Evolutionary conservation across 2,797 vertebrate species (phyloP).

Genomic region (Carduelis carduelis): DNA sequence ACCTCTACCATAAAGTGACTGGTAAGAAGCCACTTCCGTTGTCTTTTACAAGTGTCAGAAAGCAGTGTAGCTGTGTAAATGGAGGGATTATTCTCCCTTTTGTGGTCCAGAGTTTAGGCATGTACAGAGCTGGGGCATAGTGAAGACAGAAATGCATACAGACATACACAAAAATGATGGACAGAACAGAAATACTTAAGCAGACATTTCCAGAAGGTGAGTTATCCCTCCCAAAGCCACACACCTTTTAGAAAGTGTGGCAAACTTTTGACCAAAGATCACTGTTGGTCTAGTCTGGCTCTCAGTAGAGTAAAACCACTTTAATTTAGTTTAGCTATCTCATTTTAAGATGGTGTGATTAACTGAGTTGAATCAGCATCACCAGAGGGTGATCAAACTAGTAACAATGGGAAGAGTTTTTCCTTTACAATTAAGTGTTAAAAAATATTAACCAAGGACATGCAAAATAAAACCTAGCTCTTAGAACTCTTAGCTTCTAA

Average conservation of each 20-base stretch:
- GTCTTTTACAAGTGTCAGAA: background rate
- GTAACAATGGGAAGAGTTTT: background rate
- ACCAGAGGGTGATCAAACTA: background rate
- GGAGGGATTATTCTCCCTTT: background rate
- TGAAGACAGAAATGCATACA: background rate
- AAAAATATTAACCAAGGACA: background rate
- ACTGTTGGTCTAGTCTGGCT: background rate
- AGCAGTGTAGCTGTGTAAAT: background rate
- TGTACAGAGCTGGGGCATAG: fast-evolving
- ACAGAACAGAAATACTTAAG: background rate
- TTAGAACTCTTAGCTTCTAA: background rate
- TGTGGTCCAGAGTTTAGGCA: background rate
- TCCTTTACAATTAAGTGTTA: background rate
- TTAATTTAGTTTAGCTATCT: background rate
- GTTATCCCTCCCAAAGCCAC: background rate
- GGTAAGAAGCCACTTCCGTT: background rate
- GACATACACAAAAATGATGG: background rate
- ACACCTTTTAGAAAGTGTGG: fast-evolving
- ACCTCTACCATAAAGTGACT: background rate
- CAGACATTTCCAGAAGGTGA: background rate
- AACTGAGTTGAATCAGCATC: background rate
- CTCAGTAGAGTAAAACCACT: background rate
- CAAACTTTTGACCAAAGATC: background rate
- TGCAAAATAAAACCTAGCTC: background rate
- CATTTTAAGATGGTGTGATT: background rate